A percentile compares a stretch with the other conserved stretches of the same genome.
Evolutionary conservation across 2,113 vertebrate species (phyloP).

Genomic region (Ailuropoda melanoleuca): DNA sequence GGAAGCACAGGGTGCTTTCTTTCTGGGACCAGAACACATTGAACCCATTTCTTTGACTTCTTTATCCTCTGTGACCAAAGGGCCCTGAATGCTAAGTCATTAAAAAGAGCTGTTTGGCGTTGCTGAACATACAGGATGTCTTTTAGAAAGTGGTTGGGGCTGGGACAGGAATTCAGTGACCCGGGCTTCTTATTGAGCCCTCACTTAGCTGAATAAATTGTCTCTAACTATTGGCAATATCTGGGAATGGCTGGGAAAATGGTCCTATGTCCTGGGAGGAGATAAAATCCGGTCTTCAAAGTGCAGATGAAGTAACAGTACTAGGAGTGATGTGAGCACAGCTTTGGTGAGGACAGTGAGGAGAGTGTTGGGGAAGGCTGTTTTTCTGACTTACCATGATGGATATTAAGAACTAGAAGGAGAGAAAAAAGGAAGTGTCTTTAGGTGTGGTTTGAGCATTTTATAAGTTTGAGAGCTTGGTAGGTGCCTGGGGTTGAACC

Average conservation of each 20-base stretch:
- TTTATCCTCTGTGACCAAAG: slow-evolving; percentile 9
- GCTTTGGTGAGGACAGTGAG: neutral
- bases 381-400: neutral
- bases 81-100: neutral
- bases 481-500: neutral
- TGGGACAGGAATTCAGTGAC: neutral
- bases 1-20: neutral
- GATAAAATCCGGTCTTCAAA: neutral
- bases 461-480: neutral
- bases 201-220: neutral
- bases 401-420: neutral
- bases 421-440: neutral
- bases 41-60: neutral
- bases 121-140: neutral
- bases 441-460: neutral
- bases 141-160: neutral
- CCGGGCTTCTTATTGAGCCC: neutral
- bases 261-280: neutral
- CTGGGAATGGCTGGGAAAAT: neutral
- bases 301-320: neutral
- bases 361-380: neutral
- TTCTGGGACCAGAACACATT: neutral
- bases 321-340: neutral
- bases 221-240: neutral
- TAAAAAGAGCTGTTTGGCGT: neutral